These are phyloP conservation scores for Villa cingulata DNA, from an alignment of 2,888 invertebrate species.

Conservation along the genomic window DNA sequence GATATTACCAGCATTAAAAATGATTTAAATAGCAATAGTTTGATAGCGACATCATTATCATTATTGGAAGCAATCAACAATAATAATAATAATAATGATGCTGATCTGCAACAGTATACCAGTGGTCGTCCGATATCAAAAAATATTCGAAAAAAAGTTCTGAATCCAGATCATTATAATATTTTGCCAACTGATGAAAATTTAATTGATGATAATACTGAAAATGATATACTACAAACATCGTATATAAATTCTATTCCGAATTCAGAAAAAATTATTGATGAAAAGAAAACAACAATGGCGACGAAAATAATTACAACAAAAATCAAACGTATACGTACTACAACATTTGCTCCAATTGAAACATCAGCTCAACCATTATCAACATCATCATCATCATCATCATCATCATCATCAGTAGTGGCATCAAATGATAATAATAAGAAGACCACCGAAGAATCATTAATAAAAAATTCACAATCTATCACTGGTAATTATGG, in stretches of 20 bases:
- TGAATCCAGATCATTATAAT: neutral
- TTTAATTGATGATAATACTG: neutral
- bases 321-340: neutral
- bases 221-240: no score
- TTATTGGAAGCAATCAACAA: no score
- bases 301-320: neutral
- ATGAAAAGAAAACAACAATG: neutral
- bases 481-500: no score
- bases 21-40: neutral
- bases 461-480: no score
- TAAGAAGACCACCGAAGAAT: neutral
- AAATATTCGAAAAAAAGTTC: neutral
- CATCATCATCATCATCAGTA: constrained; percentile 2
- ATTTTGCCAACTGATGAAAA: neutral
- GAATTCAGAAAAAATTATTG: neutral
- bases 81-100: neutral
- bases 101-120: no score
- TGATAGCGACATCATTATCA: neutral
- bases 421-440: neutral
- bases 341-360: neutral
- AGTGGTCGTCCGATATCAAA: no score
- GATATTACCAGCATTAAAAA: constrained; percentile 1
- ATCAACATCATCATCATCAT: constrained; percentile 22
- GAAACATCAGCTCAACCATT: constrained; percentile 28
- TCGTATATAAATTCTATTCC: no score